These are phyloP conservation scores for Pristionchus japonicus DNA, from an alignment of 2,888 invertebrate species.

Conservation along the genomic window DNA sequence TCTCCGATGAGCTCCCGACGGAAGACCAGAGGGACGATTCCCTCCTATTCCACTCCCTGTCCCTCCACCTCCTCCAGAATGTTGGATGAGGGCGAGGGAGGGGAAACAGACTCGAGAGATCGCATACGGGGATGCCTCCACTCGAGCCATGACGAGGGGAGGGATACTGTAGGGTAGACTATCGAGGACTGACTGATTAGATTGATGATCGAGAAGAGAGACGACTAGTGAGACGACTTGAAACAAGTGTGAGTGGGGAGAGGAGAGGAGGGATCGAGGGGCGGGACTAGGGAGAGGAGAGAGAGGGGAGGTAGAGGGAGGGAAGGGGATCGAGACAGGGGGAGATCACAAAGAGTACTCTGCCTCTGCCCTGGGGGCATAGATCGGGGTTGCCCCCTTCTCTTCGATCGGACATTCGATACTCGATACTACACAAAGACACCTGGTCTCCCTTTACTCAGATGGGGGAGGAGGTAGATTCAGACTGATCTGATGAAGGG, in stretches of 20 bases:
- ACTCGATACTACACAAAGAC: constrained; percentile 12
- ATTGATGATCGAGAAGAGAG: too few relatives aligned
- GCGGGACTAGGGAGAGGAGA: background rate
- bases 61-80: constrained; percentile 46
- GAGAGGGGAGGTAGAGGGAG: too few relatives aligned
- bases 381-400: background rate
- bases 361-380: background rate
- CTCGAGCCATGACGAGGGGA: background rate
- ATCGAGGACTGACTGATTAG: too few relatives aligned
- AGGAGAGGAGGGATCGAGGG: constrained; percentile 42
- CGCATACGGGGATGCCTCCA: constrained; percentile 56
- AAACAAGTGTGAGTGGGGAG: constrained; percentile 45
- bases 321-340: constrained; percentile 34
- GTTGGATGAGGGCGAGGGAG: constrained; percentile 54
- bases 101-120: constrained; percentile 59
- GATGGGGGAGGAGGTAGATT: too few relatives aligned
- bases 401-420: background rate
- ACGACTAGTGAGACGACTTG: constrained; percentile 12
- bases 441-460: constrained; percentile 8
- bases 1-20: background rate
- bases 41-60: constrained; percentile 48
- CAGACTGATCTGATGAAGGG: background rate
- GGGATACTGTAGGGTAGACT: background rate
- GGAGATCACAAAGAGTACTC: constrained; percentile 23
- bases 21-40: constrained; percentile 29